Evolutionary conservation across 2,888 invertebrate genomes (phyloP).

Genomic region (Protophormia terraenovae): DNA sequence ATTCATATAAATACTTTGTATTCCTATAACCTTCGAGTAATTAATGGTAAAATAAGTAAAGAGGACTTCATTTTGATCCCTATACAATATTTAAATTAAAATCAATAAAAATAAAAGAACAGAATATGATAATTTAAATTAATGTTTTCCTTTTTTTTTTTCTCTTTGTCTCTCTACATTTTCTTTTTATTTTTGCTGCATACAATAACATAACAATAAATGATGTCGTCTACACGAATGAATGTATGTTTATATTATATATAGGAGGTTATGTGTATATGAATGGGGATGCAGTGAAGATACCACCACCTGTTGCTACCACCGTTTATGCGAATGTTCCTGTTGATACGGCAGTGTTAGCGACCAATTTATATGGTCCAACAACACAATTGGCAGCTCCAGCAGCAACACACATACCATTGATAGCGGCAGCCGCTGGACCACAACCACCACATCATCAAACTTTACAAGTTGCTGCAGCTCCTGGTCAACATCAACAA

Average conservation of each 20-base stretch:
- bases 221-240: too few relatives aligned
- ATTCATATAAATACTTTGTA: too few relatives aligned
- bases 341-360: constrained; percentile 84
- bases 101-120: too few relatives aligned
- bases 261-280: constrained; percentile 87
- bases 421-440: constrained; percentile 77
- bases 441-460: constrained; percentile 73
- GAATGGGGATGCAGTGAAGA: constrained; percentile 91
- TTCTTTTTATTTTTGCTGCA: neutral
- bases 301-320: constrained; percentile 85
- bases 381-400: constrained; percentile 78
- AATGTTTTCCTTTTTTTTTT: neutral
- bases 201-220: neutral
- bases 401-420: constrained; percentile 78
- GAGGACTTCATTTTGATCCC: too few relatives aligned
- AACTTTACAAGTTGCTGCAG: constrained; percentile 70
- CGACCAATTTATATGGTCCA: constrained; percentile 79
- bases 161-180: neutral
- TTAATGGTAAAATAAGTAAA: too few relatives aligned
- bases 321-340: constrained; percentile 87
- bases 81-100: too few relatives aligned
- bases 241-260: constrained; percentile 29
- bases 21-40: too few relatives aligned
- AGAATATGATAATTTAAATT: neutral
- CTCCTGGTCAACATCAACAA: constrained; percentile 71